Percentiles rank a stretch among this genome's conserved stretches.
Conservation (phyloP, 2,113 vertebrate genomes). For the Chionis minor region DNA sequence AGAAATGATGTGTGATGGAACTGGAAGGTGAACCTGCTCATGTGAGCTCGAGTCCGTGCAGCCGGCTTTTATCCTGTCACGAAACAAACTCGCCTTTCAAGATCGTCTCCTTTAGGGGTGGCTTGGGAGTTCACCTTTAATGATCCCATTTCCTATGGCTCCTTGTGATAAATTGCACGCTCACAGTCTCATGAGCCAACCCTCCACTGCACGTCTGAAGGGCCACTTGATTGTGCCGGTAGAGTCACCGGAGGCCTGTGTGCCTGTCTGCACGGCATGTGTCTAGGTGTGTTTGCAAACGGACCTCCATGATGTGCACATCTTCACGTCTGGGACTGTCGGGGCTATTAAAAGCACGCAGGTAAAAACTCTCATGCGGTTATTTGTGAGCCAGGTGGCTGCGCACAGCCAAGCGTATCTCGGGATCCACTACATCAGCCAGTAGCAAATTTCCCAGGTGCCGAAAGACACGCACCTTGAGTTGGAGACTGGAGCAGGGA, state of each 20-base stretch:
- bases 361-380: not conserved
- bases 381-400: not conserved
- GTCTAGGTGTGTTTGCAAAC: not conserved
- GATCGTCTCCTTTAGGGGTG: not conserved
- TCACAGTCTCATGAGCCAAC: not conserved
- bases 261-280: not conserved
- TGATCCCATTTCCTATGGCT: not conserved
- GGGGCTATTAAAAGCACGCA: not conserved
- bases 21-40: not conserved
- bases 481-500: not conserved
- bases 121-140: not conserved
- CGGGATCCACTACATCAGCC: not conserved
- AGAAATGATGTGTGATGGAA: not conserved
- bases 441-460: not conserved
- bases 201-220: not conserved
- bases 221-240: not conserved
- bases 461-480: not conserved
- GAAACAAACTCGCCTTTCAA: not conserved
- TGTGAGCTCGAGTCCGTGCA: not conserved
- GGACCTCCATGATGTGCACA: not conserved
- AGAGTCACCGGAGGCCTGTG: not conserved
- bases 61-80: not conserved
- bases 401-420: rapidly evolving
- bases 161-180: not conserved
- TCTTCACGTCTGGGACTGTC: not conserved